Evolutionary conservation across 2,888 invertebrate genomes (phyloP), one percentile per base, ranked within the genome.

Genomic region (Latrodectus elegans): DNA sequence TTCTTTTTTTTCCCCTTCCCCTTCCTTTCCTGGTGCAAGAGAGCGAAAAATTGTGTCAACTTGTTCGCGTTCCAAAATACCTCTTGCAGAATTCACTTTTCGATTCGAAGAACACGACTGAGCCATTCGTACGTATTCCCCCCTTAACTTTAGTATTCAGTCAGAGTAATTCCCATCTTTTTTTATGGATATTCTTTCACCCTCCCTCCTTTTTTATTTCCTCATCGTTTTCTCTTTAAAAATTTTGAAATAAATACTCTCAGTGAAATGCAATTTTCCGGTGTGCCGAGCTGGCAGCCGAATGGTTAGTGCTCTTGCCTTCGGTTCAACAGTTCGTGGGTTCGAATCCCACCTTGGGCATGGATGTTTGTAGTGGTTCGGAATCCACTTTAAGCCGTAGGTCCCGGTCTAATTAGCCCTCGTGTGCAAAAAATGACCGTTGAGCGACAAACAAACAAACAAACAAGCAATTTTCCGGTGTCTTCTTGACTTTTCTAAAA

Each of bases 401-500:
- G n/a, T n/a, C n/a, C n/a, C n/a, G n/a, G n/a, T n/a, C n/a, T n/a
- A n/a, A n/a, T n/a, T n/a, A n/a, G n/a, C n/a, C n/a, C n/a, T n/a
- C n/a, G n/a, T n/a, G n/a, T n/a, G n/a, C n/a, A n/a, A n/a, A n/a
- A n/a, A n/a, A n/a, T n/a, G n/a, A n/a, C n/a, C n/a, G n/a, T n/a
- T n/a, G n/a, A n/a, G n/a, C n/a, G n/a, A n/a, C n/a, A n/a, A n/a
- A n/a, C n/a, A n/a, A n/a, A n/a, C n/a, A n/a, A n/a, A n/a, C n/a
- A n/a, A n/a, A n/a, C n/a, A n/a, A n/a, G 55, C 55, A 55, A 55
- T 55, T 55, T 55, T 68, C 72, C 14, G 38, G 79, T 79, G 38
- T 65, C 22, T 52, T 52, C 17, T 53, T 17, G 67, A 52, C 55
- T 67, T 53, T 71, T 71, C 71, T 49, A 81, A 65, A 81, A 73